Evolutionary conservation across 2,888 invertebrate genomes (phyloP).

Genomic region (Platerodrilus igneus): DNA sequence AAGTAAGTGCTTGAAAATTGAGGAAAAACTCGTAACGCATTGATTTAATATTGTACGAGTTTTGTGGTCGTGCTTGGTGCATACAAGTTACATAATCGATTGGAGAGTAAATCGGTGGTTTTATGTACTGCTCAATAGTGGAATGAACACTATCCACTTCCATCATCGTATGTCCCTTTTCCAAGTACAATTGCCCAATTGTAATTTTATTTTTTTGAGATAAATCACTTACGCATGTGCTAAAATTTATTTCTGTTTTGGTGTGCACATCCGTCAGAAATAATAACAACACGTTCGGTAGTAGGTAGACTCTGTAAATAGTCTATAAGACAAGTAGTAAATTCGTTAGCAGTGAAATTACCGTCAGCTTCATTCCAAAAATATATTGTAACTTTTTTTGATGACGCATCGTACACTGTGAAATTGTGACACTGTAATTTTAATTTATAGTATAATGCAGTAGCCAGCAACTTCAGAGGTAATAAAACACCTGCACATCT

Average conservation of each 20-base stretch:
- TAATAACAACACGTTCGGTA: no score
- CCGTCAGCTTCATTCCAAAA: conserved; percentile 24
- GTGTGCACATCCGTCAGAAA: conserved; percentile 18
- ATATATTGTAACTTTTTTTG: conserved; percentile 51
- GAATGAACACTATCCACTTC: conserved; percentile 19
- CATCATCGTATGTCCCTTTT: conserved; percentile 25
- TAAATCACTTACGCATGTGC: no score
- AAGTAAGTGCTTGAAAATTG: no score
- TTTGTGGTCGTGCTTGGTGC: conserved; percentile 6
- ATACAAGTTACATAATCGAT: conserved; percentile 13
- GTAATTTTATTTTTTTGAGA: background rate
- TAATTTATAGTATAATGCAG: conserved; percentile 34
- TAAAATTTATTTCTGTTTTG: conserved; percentile 21
- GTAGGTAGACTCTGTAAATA: no score
- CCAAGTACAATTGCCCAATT: conserved; percentile 19
- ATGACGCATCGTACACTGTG: conserved; percentile 7
- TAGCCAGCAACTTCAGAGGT: conserved; percentile 26
- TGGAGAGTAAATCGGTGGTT: conserved; percentile 10
- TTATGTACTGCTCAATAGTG: conserved; percentile 14
- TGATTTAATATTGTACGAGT: conserved; percentile 11
- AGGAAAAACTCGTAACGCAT: no score
- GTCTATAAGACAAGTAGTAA: conserved; percentile 13
- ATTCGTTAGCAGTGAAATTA: conserved; percentile 24
- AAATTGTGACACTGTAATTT: conserved; percentile 34
- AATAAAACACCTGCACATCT: conserved; percentile 9